Evolutionary conservation across 2,888 invertebrate species (phyloP).

Genomic region (Rhopalosiphum nymphaeae): DNA sequence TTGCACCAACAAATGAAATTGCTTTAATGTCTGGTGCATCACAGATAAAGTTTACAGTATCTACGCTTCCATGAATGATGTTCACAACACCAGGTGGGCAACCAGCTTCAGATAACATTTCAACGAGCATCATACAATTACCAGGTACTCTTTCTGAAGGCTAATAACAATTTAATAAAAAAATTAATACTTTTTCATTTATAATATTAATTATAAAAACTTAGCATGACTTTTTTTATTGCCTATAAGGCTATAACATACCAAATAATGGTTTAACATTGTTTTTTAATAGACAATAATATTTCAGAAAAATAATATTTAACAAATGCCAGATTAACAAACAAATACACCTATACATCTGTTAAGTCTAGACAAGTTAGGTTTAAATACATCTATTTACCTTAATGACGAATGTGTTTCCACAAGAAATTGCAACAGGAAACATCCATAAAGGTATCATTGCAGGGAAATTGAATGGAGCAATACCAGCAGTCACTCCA

Average conservation of each 20-base stretch:
- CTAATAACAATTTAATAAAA: conserved; percentile 68
- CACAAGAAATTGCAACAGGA: conserved; percentile 87
- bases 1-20: conserved; percentile 98
- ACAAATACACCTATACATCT: neutral
- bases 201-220: neutral
- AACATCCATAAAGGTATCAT: conserved; percentile 99
- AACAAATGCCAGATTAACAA: neutral
- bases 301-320: neutral
- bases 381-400: conserved; percentile 64
- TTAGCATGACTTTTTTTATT: neutral
- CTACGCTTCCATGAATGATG: conserved; percentile 95
- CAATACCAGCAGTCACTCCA: conserved; percentile 94
- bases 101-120: conserved; percentile 92
- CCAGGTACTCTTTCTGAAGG: conserved; percentile 99
- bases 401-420: conserved; percentile 94
- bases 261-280: neutral
- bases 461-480: conserved; percentile 99
- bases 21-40: conserved; percentile 96
- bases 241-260: neutral
- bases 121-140: conserved; percentile 94
- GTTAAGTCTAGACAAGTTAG: neutral
- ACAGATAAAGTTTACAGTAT: conserved; percentile 97
- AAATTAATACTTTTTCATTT: neutral
- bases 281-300: neutral
- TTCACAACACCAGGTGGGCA: conserved; percentile 97